Conservation (phyloP, 1,140 invertebrate species). For the Bombus pyrosoma region DNA sequence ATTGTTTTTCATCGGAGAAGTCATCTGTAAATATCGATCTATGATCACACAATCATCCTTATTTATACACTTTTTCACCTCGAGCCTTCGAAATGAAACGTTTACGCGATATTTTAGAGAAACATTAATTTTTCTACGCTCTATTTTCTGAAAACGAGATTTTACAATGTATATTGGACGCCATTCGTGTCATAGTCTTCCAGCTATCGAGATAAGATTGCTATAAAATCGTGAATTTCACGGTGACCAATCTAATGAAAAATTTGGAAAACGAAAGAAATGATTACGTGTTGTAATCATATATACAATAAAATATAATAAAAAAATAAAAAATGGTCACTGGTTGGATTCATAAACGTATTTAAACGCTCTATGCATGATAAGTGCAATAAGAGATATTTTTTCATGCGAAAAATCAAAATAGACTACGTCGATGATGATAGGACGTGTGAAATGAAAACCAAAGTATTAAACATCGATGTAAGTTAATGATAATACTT, state of each 20-base stretch:
- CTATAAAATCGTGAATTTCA: background rate
- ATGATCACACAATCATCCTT: slow-evolving; percentile 46
- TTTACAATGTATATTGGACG: background rate
- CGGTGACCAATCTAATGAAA: background rate
- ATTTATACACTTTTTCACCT: slow-evolving; percentile 27
- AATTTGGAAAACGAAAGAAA: background rate
- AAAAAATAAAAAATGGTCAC: background rate
- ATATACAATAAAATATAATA: no score
- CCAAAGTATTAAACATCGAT: slow-evolving; percentile 75
- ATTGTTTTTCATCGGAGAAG: background rate
- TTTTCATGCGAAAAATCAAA: slow-evolving; percentile 47
- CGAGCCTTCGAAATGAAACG: slow-evolving; percentile 3
- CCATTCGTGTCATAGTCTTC: slow-evolving; percentile 33
- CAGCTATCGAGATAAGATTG: background rate
- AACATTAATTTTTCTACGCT: slow-evolving; percentile 1
- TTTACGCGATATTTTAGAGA: background rate
- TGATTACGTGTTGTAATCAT: background rate
- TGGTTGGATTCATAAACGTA: background rate
- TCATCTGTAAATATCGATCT: slow-evolving; percentile 54
- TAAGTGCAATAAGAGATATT: slow-evolving; percentile 41
- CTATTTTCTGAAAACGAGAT: slow-evolving; percentile 16
- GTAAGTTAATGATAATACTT: slow-evolving; percentile 57
- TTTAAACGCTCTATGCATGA: slow-evolving; percentile 1
- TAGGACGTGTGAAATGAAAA: slow-evolving; percentile 59
- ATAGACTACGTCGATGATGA: slow-evolving; percentile 32